Conservation (phyloP, 2,888 invertebrate genomes). For the Leucoptera coffeella region DNA sequence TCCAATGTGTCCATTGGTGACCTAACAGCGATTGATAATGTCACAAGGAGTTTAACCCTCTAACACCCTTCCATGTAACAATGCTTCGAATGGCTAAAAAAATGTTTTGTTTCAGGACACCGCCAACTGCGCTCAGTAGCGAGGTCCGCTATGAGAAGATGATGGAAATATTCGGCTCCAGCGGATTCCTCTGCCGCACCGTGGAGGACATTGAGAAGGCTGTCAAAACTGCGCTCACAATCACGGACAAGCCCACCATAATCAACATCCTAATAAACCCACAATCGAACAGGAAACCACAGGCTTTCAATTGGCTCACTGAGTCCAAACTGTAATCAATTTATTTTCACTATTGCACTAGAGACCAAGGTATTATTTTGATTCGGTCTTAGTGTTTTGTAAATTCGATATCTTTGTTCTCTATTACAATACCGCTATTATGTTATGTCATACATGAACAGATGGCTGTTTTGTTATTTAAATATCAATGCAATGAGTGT, state of each 20-base stretch:
- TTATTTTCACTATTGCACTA: slow-evolving; percentile 10
- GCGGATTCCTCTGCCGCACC: slow-evolving; percentile 74
- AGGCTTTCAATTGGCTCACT: slow-evolving; percentile 87
- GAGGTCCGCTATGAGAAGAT: slow-evolving; percentile 85
- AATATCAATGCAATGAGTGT: too few relatives aligned
- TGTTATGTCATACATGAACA: too few relatives aligned
- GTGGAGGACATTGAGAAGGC: slow-evolving; percentile 70
- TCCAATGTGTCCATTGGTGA: too few relatives aligned
- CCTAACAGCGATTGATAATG: too few relatives aligned
- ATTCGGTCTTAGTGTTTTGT: not conserved
- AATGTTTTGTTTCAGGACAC: slow-evolving; percentile 58
- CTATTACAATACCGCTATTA: too few relatives aligned
- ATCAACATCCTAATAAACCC: slow-evolving; percentile 90
- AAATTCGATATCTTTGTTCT: too few relatives aligned
- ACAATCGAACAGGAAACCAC: slow-evolving; percentile 82
- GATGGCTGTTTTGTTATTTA: too few relatives aligned
- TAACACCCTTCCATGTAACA: too few relatives aligned
- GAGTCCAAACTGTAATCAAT: slow-evolving; percentile 74
- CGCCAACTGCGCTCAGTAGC: slow-evolving; percentile 74
- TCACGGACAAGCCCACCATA: slow-evolving; percentile 72
- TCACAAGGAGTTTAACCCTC: too few relatives aligned
- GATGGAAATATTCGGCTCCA: slow-evolving; percentile 78
- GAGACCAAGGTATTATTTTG: not conserved
- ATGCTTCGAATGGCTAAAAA: too few relatives aligned
- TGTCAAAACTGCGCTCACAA: slow-evolving; percentile 58